phyloP scores from a whole-genome alignment of 1,140 invertebrate species.

The Temnothorax longispinosus region DNA sequence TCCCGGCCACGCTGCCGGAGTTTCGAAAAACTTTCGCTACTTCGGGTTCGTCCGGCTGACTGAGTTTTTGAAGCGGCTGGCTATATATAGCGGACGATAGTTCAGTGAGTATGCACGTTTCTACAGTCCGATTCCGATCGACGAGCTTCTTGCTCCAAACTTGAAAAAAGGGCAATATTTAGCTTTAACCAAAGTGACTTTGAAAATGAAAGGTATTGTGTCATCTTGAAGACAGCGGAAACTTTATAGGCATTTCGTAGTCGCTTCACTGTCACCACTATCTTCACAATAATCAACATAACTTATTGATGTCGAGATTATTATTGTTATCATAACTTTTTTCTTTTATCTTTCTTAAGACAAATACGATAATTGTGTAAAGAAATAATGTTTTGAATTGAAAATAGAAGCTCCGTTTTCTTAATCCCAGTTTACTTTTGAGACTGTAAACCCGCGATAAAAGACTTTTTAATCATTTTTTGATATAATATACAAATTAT shows the following conservation, averaged over 20 bases:
- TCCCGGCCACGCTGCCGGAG: conserved; percentile 28
- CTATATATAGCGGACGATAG: conserved; percentile 52
- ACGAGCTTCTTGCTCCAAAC: conserved; percentile 26
- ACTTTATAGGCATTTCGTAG: background rate
- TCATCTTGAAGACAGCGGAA: background rate
- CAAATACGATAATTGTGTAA: background rate
- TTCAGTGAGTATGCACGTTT: conserved; percentile 51
- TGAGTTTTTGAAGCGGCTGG: conserved; percentile 67
- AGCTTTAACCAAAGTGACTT: conserved; percentile 67
- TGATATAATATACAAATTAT: background rate
- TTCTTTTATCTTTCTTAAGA: background rate
- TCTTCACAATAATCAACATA: background rate
- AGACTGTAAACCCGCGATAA: background rate
- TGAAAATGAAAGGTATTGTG: background rate
- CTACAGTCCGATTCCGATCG: conserved; percentile 27
- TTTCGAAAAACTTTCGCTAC: conserved; percentile 71
- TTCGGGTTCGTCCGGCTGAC: conserved; percentile 65
- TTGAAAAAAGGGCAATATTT: conserved; percentile 59
- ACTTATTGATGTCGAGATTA: background rate
- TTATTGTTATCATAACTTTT: background rate
- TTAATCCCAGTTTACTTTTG: background rate
- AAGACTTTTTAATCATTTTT: background rate
- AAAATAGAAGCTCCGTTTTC: background rate
- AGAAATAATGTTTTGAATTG: background rate
- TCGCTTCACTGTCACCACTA: background rate